A percentile compares a stretch with the other conserved stretches of the same genome.
phyloP scores from a whole-genome alignment of 2,797 vertebrate species.

The Mastacembelus armatus region DNA sequence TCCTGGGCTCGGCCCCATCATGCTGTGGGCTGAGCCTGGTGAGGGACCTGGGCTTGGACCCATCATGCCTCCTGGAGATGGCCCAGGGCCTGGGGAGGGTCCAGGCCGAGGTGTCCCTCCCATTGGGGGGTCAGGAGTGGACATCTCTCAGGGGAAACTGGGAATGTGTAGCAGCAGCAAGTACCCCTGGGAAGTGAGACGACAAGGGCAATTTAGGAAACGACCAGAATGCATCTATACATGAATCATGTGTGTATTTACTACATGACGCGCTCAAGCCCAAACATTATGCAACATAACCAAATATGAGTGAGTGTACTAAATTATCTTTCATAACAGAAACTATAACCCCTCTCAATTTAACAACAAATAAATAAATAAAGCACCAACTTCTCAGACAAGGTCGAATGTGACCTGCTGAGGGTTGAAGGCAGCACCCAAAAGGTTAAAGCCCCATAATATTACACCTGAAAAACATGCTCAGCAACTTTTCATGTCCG shows the following conservation, averaged over 20 bases:
- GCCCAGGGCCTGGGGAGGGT: constrained; percentile 91
- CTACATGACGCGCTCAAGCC: too few relatives aligned
- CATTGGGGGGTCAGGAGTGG: constrained; percentile 93
- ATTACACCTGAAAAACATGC: neutral
- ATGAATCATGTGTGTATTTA: too few relatives aligned
- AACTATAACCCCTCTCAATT: too few relatives aligned
- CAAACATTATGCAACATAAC: too few relatives aligned
- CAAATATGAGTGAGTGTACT: too few relatives aligned
- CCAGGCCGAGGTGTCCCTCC: constrained; percentile 93
- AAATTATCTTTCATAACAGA: too few relatives aligned
- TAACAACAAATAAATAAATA: too few relatives aligned
- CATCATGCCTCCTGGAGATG: constrained; percentile 93
- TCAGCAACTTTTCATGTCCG: too few relatives aligned
- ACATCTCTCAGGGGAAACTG: constrained; percentile 86
- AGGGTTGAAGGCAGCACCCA: too few relatives aligned
- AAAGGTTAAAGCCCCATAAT: too few relatives aligned
- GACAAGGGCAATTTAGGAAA: neutral
- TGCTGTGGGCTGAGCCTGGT: constrained; percentile 92
- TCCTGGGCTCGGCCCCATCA: constrained; percentile 97
- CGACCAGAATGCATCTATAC: too few relatives aligned
- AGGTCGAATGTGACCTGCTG: neutral
- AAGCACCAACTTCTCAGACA: neutral
- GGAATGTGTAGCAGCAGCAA: constrained; percentile 68
- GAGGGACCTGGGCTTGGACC: constrained; percentile 94
- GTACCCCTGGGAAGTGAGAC: constrained; percentile 50